Evolutionary conservation across 2,797 vertebrate species (phyloP), one percentile per base, ranked within the genome.

Genomic region (Neostethus bicornis): DNA sequence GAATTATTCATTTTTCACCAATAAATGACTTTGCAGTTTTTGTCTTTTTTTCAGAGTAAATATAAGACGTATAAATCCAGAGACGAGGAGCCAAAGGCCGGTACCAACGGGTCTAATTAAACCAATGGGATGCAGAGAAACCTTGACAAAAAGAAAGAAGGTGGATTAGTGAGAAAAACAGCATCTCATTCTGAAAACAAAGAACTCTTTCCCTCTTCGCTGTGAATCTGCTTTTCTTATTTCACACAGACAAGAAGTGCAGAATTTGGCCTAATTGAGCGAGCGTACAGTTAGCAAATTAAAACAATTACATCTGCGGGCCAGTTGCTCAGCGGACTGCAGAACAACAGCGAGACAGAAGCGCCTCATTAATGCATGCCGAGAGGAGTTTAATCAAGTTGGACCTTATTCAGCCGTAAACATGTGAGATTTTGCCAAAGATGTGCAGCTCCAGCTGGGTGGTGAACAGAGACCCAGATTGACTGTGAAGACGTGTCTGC

Each of bases 261-360:
- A 26, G 28, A 63, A 46, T 53, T 61, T 13, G 31, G 63, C 77
- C 77, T 81, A 89, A 91, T 79, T 84, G 83, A 87, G 77, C 57
- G 73, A 84, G 71, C 25, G 51, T 75, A 79, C 71, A 77, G 81
- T 85, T 83, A 83, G 83, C 81, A 84, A 88, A 89, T 90, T 85
- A 89, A 87, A 87, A 85, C 80, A 86, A 90, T 91, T 88, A 86
- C 77, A 61, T 88, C 86, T 84, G 77, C 45, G 28, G 82, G 85
- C 77, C 73, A 79, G 66, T 48, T 45, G 72, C 12, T 52, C 74
- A 66, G 47, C 77, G 80, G 70, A 80, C 59, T 53, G 63, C 73
- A 78, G 49, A 83, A 81, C 71, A 83, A 81, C 76, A 75, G 76
- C 61, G 54, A 80, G 75, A 71, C 46, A 42, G 50, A 73, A 60